Percentiles rank a stretch among this genome's conserved stretches.
phyloP scores from a whole-genome alignment of 2,797 vertebrate species.

The Dallia pectoralis region DNA sequence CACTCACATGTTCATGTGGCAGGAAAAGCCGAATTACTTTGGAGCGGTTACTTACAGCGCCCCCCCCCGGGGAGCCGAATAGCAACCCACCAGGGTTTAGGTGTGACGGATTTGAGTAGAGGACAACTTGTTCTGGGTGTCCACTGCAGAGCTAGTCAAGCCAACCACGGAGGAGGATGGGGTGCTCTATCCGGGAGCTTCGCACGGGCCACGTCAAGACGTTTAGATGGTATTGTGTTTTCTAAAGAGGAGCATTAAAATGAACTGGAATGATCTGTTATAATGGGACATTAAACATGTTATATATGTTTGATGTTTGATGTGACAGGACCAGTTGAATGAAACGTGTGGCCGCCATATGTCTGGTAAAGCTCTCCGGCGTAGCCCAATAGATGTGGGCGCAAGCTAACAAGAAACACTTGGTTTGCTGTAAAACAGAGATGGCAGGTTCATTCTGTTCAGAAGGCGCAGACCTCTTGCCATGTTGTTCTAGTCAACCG shows the following conservation, averaged over 20 bases:
- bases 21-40: conserved; percentile 53
- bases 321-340: conserved; percentile 15
- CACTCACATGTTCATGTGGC: conserved; percentile 41
- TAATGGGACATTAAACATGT: conserved; percentile 20
- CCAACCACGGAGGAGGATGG: background rate
- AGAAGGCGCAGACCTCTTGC: background rate
- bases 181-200: background rate
- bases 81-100: conserved; percentile 32
- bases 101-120: conserved; percentile 34
- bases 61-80: conserved; percentile 39
- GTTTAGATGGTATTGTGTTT: conserved; percentile 4
- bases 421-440: conserved; percentile 6
- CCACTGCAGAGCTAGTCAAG: conserved; percentile 6
- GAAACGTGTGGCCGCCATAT: conserved; percentile 21
- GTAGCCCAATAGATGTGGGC: conserved; percentile 15
- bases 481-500: background rate
- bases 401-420: conserved; percentile 16
- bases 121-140: conserved; percentile 40
- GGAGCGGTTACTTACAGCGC: conserved; percentile 48
- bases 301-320: conserved; percentile 24
- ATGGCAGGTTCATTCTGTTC: conserved; percentile 8
- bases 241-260: conserved; percentile 3
- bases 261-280: conserved; percentile 14
- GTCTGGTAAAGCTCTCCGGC: conserved; percentile 16
- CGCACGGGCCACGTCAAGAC: conserved; percentile 8